Evolutionary conservation across 2,888 invertebrate genomes (phyloP).

Genomic region (Amaurobius ferox): DNA sequence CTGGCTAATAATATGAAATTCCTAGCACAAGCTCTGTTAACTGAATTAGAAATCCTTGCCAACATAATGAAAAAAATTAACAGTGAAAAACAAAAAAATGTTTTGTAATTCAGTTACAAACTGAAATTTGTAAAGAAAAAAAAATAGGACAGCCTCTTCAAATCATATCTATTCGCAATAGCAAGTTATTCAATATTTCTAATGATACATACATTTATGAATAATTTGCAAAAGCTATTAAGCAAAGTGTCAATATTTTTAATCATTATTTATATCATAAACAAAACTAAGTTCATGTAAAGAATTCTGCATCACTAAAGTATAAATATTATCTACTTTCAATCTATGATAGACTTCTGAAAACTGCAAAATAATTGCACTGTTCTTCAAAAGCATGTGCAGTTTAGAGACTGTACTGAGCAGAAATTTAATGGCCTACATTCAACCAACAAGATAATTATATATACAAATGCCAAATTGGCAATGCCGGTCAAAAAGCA

Average conservation of each 20-base stretch:
- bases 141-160: not conserved
- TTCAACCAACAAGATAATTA: conserved; percentile 8
- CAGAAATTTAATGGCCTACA: conserved; percentile 8
- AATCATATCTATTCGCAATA: not conserved
- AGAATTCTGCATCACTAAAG: not conserved
- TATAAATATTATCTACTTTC: not conserved
- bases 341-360: not conserved
- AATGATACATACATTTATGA: not conserved
- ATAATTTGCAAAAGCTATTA: not conserved
- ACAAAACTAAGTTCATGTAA: not conserved
- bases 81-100: no score
- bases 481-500: not conserved
- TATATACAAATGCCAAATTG: not conserved
- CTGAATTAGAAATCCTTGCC: no score
- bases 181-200: not conserved
- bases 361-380: conserved; percentile 13
- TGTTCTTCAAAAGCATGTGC: conserved; percentile 17
- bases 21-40: no score
- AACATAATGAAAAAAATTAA: no score
- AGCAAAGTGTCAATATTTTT: not conserved
- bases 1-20: no score
- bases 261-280: not conserved
- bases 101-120: no score
- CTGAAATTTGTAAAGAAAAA: no score
- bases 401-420: not conserved